Conservation (phyloP, 2,888 invertebrate species). For the Dynastes hyllus region DNA sequence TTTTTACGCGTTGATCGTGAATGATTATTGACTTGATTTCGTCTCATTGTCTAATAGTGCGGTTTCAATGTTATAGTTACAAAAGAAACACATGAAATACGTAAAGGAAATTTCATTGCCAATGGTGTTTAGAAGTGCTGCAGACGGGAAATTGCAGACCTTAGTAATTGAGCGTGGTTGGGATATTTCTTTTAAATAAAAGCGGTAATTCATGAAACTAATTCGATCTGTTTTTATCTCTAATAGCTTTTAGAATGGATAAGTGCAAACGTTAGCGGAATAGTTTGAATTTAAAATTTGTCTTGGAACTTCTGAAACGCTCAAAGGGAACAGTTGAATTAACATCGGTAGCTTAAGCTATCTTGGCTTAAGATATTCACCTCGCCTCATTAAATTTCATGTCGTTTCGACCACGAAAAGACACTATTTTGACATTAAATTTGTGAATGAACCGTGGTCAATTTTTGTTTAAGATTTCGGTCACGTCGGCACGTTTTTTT, state of each 20-base stretch:
- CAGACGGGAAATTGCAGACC: too few species aligned
- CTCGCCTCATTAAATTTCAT: constrained; percentile 21
- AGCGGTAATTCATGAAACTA: too few species aligned
- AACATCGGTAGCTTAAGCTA: too few species aligned
- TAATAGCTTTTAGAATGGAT: too few species aligned
- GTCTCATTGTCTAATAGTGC: background rate
- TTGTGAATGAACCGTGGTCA: constrained; percentile 48
- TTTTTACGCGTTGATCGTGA: background rate
- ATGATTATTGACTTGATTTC: background rate
- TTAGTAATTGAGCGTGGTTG: too few species aligned
- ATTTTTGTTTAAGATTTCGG: constrained; percentile 32
- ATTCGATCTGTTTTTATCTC: too few species aligned
- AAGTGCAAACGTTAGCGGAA: too few species aligned
- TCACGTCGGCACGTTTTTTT: constrained; percentile 27
- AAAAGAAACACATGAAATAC: background rate
- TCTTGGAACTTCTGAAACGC: too few species aligned
- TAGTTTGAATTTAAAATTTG: too few species aligned
- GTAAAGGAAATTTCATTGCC: background rate
- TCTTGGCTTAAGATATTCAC: background rate
- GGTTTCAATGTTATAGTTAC: background rate
- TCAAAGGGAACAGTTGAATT: too few species aligned
- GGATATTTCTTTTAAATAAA: too few species aligned
- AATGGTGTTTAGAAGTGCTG: too few species aligned
- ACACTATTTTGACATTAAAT: constrained; percentile 32
- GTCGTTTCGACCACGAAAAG: constrained; percentile 14